A percentile compares a stretch with the other conserved stretches of the same genome.
phyloP scores from a whole-genome alignment of 2,113 vertebrate species.

The Thalassarche chlororhynchos region DNA sequence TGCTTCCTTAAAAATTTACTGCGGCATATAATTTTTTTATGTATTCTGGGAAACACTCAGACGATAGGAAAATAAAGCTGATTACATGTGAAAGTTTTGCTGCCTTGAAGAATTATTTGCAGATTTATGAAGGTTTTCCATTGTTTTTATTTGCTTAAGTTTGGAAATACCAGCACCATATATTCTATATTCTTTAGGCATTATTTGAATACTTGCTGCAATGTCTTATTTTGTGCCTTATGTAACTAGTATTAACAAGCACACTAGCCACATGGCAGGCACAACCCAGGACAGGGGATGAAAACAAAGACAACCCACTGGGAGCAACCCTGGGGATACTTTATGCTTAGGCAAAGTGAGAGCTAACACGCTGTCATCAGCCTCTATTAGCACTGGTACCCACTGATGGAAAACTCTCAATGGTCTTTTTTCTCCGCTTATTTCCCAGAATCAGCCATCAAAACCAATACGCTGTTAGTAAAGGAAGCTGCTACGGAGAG shows the following conservation, averaged over 20 bases:
- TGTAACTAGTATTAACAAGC: neutral
- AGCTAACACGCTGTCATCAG: neutral
- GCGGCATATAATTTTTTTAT: neutral
- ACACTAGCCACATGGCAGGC: neutral
- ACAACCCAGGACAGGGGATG: neutral
- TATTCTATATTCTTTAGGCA: neutral
- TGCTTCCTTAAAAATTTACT: conserved; percentile 50
- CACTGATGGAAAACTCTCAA: neutral
- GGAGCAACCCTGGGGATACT: neutral
- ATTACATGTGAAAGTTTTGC: conserved; percentile 11
- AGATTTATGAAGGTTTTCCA: conserved; percentile 9
- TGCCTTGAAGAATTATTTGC: neutral
- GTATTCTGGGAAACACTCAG: conserved; percentile 22
- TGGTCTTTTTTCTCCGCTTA: neutral
- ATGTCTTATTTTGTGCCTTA: neutral
- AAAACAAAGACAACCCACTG: neutral
- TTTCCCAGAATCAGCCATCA: neutral
- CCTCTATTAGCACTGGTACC: neutral
- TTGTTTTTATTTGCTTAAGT: neutral
- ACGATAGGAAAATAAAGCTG: conserved; percentile 3
- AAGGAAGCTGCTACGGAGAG: neutral
- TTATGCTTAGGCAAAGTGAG: neutral
- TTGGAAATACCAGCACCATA: neutral
- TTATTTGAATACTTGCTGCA: neutral
- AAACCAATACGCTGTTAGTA: neutral